Evolutionary conservation across 2,888 invertebrate genomes (phyloP), one percentile per base, ranked within the genome.

Genomic region (Polydrusus pterygomalis): DNA sequence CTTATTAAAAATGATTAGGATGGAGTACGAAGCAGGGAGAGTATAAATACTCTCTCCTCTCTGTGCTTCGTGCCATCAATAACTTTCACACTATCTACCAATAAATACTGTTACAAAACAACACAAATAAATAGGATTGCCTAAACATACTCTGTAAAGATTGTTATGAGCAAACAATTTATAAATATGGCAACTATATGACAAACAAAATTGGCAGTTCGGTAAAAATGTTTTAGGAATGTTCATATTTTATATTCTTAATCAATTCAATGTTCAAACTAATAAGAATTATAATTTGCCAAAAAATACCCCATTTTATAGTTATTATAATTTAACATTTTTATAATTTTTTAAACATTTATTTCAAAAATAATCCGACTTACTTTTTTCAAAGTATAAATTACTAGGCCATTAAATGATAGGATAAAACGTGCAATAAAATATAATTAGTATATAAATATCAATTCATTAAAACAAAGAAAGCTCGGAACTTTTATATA

Each of bases 121-220:
- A 60, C 30, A 34, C n/a, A 58, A 54, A 17, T 38, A 60, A 60
- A 17, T 38, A 56, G 13, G 9, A 38, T 18, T 17, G 15, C 18
- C 18, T 60, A 20, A 38, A 38, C 34, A 40, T 60, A 60, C 30
- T 18, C 30, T 0, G 17, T 40, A 9, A 34, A 58, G 38, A 60
- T 38, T 3, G 17, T 38, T 3, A 38, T 60, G 58, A 60, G 58
- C 58, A 60, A 60, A 60, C 15, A n/a, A 60, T 60, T 11, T 30
- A 43, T 15, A 47, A 49, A 65, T 49, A 65, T 40, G 65, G 65
- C 65, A 54, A 15, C n/a, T 54, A 67, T 34, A 51, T 20, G 25
- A 51, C 54, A 54, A 67, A 30, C 9, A 58, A 60, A 62, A 47
- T 60, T 72, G 72, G 72, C 72, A 72, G 72, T 72, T 64, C 40